phyloP scores from a whole-genome alignment of 1,140 invertebrate genomes.

The Eumaeus atala region DNA sequence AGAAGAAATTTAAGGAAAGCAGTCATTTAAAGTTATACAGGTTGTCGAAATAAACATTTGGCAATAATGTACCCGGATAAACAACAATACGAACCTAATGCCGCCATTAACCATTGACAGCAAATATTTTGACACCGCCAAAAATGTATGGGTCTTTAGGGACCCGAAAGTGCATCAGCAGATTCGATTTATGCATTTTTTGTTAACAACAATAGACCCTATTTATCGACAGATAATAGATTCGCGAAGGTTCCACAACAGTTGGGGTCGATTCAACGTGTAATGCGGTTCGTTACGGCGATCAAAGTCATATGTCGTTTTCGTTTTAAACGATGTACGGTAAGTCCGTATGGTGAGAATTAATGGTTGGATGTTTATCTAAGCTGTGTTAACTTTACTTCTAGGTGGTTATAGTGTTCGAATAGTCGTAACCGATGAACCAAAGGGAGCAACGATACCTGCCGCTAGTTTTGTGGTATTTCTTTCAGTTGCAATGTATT shows the following conservation, averaged over 20 bases:
- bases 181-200: constrained; percentile 68
- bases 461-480: no score
- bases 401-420: no score
- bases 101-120: constrained; percentile 65
- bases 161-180: constrained; percentile 46
- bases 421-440: no score
- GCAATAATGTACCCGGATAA: constrained; percentile 44
- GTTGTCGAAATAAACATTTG: constrained; percentile 43
- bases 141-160: constrained; percentile 62
- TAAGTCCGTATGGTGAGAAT: constrained; percentile 10
- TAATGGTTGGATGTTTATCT: neutral
- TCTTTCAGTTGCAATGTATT: no score
- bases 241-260: constrained; percentile 48
- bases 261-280: constrained; percentile 45
- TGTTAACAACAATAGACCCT: constrained; percentile 52
- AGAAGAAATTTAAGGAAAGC: no score
- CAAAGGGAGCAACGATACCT: no score
- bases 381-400: no score
- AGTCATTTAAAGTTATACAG: neutral
- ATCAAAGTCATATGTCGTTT: constrained; percentile 66
- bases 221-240: constrained; percentile 68
- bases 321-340: constrained; percentile 32
- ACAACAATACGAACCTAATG: constrained; percentile 63
- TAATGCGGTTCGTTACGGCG: constrained; percentile 69
- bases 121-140: constrained; percentile 68